Conservation (phyloP, 2,113 vertebrate genomes). For the Pseudopipra pipra region DNA sequence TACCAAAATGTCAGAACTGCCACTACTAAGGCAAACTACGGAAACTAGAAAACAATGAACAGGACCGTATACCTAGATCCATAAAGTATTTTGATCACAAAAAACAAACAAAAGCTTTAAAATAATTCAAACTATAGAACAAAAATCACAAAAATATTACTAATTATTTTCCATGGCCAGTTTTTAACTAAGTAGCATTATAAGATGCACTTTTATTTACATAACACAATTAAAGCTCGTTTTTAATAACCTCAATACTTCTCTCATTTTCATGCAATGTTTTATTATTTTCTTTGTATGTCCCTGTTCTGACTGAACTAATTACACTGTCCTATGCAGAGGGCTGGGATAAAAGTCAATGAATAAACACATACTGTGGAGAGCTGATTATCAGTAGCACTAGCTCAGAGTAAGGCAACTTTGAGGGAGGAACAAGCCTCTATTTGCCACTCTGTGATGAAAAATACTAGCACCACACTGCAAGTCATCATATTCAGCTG, state of each 20-base stretch:
- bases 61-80: neutral
- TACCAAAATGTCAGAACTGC: neutral
- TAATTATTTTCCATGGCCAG: neutral
- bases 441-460: neutral
- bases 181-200: neutral
- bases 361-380: neutral
- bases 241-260: neutral
- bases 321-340: neutral
- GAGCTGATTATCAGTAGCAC: neutral
- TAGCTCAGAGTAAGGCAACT: neutral
- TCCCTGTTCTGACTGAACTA: neutral
- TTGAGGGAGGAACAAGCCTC: neutral
- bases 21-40: neutral
- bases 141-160: neutral
- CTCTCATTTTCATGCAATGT: neutral
- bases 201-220: neutral
- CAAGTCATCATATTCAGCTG: neutral
- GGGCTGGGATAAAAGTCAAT: neutral
- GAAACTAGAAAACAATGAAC: neutral
- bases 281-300: neutral
- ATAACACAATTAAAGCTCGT: neutral
- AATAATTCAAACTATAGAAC: neutral
- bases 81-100: neutral
- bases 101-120: neutral
- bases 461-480: neutral